These are phyloP conservation scores for Salticus scenicus DNA, from an alignment of 2,888 invertebrate species.

Conservation along the genomic window DNA sequence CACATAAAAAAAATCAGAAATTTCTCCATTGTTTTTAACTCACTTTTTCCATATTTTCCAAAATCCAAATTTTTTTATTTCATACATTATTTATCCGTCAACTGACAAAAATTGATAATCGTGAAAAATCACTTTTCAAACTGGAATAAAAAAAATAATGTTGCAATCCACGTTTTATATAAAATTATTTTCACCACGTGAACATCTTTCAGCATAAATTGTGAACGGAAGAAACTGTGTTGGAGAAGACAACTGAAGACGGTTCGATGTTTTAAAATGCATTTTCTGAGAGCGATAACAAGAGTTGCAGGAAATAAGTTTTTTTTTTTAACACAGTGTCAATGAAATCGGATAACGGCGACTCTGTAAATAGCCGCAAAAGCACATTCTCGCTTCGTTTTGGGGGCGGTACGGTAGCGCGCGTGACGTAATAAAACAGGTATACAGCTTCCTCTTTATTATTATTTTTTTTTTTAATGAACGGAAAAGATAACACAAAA, in stretches of 20 bases:
- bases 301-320: constrained; percentile 62
- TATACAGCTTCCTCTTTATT: constrained; percentile 66
- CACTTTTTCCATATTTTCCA: too few species aligned
- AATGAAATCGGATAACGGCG: constrained; percentile 67
- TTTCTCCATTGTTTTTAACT: too few species aligned
- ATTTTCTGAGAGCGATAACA: constrained; percentile 52
- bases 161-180: too few species aligned
- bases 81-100: too few species aligned
- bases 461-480: too few species aligned
- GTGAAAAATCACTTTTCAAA: too few species aligned
- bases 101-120: too few species aligned
- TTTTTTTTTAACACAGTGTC: constrained; percentile 52
- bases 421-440: constrained; percentile 63
- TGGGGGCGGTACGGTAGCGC: constrained; percentile 41
- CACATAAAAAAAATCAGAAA: too few species aligned
- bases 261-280: constrained; percentile 48
- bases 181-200: background rate
- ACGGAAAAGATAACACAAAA: constrained; percentile 41
- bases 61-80: too few species aligned
- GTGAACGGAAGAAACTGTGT: background rate
- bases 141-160: too few species aligned
- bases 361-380: constrained; percentile 62
- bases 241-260: constrained; percentile 20
- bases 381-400: constrained; percentile 47
- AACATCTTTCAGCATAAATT: background rate